phyloP scores from a whole-genome alignment of 2,797 vertebrate species.

The Prionace glauca region DNA sequence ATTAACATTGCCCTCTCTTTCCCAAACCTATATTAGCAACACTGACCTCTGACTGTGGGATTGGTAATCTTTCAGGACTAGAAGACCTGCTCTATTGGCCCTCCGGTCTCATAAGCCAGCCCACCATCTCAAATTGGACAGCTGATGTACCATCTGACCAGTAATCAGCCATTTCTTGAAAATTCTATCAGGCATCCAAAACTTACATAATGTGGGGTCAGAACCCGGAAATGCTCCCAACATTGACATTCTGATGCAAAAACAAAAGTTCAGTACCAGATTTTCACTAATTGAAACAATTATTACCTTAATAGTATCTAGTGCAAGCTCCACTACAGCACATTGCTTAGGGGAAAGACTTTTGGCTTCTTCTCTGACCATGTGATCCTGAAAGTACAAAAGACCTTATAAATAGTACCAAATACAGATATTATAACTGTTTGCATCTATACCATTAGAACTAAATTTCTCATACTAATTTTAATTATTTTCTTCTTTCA shows the following conservation, averaged over 20 bases:
- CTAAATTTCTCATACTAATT: background rate
- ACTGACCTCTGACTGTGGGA: background rate
- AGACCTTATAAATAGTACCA: background rate
- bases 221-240: background rate
- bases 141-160: background rate
- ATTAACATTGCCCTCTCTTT: no score
- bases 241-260: background rate
- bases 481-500: background rate
- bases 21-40: background rate
- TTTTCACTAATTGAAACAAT: background rate
- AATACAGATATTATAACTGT: background rate
- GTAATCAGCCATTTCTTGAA: background rate
- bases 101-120: background rate
- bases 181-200: background rate
- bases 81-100: background rate
- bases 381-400: constrained; percentile 74
- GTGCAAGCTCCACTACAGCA: constrained; percentile 88
- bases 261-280: background rate
- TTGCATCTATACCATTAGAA: background rate
- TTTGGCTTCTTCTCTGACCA: constrained; percentile 95
- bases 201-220: background rate
- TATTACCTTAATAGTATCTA: constrained; percentile 95
- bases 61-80: background rate
- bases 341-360: constrained; percentile 92
- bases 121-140: background rate